Evolutionary conservation across 2,888 invertebrate species (phyloP).

Genomic region (Theodoxus fluviatilis): DNA sequence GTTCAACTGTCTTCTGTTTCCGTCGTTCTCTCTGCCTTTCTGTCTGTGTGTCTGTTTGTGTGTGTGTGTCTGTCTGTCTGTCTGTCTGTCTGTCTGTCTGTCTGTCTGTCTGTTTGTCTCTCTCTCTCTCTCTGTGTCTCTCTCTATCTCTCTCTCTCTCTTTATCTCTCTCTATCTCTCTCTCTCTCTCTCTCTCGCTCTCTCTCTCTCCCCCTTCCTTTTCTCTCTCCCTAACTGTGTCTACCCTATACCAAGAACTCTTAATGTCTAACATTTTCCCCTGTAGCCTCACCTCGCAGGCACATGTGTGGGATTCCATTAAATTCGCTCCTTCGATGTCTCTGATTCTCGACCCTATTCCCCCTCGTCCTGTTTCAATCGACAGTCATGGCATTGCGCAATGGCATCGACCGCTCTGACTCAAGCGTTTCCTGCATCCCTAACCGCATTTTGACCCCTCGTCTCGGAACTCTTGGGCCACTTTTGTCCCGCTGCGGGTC

Average conservation of each 20-base stretch:
- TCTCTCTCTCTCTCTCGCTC: constrained; percentile 20
- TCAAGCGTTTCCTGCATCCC: no score
- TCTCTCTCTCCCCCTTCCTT: constrained; percentile 10
- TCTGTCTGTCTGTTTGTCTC: constrained; percentile 11
- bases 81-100: constrained; percentile 2
- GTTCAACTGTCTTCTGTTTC: not conserved
- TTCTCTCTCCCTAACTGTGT: not conserved
- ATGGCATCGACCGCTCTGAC: no score
- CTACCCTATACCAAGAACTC: not conserved
- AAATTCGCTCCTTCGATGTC: no score
- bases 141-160: not conserved
- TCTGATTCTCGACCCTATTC: no score
- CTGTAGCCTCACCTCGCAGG: no score
- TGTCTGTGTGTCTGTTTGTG: not conserved
- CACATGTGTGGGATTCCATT: no score
- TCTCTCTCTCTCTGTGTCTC: constrained; percentile 22
- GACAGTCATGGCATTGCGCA: no score
- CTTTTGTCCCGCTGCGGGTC: no score
- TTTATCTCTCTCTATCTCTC: not conserved
- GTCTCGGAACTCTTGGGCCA: no score
- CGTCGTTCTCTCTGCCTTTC: not conserved
- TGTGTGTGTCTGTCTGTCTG: not conserved
- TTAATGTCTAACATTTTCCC: not conserved
- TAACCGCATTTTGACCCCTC: no score
- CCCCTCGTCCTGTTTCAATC: no score